Conservation (phyloP, 1,140 invertebrate genomes). For the Tetramorium alpestre region DNA sequence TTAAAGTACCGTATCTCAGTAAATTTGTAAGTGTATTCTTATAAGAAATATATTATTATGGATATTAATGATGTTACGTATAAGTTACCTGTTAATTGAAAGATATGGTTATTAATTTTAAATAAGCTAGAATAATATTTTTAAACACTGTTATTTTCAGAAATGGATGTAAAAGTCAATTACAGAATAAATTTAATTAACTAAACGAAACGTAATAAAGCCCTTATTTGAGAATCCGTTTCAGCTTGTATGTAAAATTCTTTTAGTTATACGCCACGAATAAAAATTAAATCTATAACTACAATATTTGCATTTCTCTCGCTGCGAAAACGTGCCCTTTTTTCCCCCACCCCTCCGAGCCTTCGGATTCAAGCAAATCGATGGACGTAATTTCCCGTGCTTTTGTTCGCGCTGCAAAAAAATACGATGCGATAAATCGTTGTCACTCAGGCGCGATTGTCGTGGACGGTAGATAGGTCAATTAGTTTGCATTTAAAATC, state of each 20-base stretch:
- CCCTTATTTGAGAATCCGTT: not conserved
- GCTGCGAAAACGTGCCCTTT: not conserved
- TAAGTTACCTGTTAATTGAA: too few species aligned
- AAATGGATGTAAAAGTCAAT: not conserved
- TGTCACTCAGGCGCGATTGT: slow-evolving; percentile 42
- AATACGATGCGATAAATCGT: slow-evolving; percentile 24
- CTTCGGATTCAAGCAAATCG: slow-evolving; percentile 4
- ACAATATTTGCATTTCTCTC: slow-evolving; percentile 19
- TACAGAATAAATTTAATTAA: not conserved
- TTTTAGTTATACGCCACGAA: not conserved
- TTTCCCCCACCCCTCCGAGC: not conserved
- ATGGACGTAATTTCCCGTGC: not conserved
- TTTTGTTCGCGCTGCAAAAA: not conserved
- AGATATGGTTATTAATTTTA: not conserved
- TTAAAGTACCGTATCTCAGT: not conserved
- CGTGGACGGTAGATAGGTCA: slow-evolving; percentile 32
- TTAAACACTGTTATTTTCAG: not conserved
- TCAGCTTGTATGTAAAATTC: not conserved
- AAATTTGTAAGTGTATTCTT: slow-evolving; percentile 3
- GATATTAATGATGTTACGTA: not conserved
- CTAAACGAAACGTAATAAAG: not conserved
- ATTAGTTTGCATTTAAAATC: slow-evolving; percentile 57
- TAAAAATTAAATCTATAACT: slow-evolving; percentile 7
- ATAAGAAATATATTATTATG: not conserved
- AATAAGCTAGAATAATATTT: not conserved